Conservation (phyloP, 2,113 vertebrate genomes). For the Zapornia atra region DNA sequence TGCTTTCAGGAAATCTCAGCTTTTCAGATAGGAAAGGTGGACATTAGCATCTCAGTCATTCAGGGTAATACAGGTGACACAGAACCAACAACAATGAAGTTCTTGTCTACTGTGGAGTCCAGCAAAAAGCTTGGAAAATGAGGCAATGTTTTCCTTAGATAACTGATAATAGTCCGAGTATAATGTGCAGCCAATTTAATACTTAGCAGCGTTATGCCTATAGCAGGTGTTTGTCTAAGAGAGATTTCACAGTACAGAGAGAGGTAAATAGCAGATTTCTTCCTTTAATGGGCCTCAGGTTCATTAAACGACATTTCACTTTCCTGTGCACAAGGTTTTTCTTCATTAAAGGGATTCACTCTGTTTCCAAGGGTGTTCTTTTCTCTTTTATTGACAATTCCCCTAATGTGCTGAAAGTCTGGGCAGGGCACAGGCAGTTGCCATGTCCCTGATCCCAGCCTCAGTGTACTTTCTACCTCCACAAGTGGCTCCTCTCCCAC, state of each 20-base stretch:
- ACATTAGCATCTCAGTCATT: background rate
- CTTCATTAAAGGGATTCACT: conserved; percentile 23
- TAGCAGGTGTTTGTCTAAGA: conserved; percentile 57
- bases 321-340: background rate
- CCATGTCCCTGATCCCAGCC: background rate
- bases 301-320: conserved; percentile 32
- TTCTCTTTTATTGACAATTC: background rate
- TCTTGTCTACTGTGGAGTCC: background rate
- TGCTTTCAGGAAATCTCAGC: background rate
- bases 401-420: background rate
- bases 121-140: conserved; percentile 14
- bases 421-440: background rate
- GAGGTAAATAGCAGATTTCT: conserved; percentile 51
- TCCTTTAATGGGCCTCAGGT: conserved; percentile 24
- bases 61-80: background rate
- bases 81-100: conserved; percentile 24
- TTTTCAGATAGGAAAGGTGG: background rate
- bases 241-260: conserved; percentile 19
- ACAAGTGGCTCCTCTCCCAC: background rate
- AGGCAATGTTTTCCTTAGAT: conserved; percentile 51
- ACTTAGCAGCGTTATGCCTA: conserved; percentile 29
- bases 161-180: conserved; percentile 31
- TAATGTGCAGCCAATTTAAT: conserved; percentile 52
- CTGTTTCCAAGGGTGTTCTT: background rate
- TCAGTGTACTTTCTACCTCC: background rate